Percentiles rank a stretch among this genome's conserved stretches.
These are phyloP conservation scores for Monomorium pharaonis DNA, from an alignment of 1,140 invertebrate species.

Conservation along the genomic window DNA sequence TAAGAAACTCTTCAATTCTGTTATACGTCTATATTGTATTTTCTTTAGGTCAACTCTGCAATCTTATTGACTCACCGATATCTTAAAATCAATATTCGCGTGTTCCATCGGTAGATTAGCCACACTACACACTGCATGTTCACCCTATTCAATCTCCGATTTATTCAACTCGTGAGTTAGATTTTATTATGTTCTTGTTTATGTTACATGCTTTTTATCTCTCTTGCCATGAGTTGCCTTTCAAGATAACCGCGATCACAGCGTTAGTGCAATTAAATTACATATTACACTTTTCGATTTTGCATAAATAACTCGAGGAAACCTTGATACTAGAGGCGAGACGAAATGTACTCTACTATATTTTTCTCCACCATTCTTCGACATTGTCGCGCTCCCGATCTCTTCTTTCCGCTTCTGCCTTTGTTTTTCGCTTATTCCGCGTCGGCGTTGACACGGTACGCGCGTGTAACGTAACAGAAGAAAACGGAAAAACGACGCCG, in stretches of 20 bases:
- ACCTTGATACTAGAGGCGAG: neutral
- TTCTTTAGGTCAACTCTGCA: neutral
- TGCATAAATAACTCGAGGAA: neutral
- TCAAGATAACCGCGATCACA: neutral
- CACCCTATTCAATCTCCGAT: neutral
- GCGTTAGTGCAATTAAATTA: neutral
- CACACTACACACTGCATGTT: neutral
- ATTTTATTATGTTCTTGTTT: neutral
- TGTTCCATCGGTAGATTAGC: neutral
- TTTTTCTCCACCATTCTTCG: neutral
- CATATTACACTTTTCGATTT: neutral
- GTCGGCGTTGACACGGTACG: conserved; percentile 4
- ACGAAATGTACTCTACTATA: neutral
- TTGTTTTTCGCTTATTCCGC: conserved; percentile 66
- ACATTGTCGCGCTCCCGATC: neutral
- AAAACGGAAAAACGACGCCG: conserved; percentile 83
- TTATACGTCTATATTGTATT: neutral
- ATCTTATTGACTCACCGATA: neutral
- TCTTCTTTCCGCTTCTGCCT: conserved; percentile 5
- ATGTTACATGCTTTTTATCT: neutral
- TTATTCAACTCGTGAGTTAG: neutral
- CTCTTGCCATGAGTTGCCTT: neutral
- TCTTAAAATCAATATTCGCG: conserved; percentile 15
- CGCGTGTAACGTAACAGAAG: conserved; percentile 68
- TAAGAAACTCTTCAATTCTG: too few species aligned